phyloP scores from a whole-genome alignment of 1,140 invertebrate genomes.

The Drosophila littoralis region DNA sequence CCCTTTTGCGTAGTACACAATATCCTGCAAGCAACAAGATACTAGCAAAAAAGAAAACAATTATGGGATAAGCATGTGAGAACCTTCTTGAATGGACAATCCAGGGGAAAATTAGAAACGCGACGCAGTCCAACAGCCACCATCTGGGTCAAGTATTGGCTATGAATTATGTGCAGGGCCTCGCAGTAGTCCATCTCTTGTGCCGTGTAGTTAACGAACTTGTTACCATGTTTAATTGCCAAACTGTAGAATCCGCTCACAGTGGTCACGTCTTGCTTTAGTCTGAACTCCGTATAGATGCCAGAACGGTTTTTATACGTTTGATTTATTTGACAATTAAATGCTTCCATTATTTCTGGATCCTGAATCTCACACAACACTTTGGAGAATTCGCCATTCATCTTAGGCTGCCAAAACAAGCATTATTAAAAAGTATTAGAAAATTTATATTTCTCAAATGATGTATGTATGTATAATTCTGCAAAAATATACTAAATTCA shows the following conservation, averaged over 20 bases:
- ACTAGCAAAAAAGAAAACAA: no score
- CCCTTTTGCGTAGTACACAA: no score
- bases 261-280: slow-evolving; percentile 12
- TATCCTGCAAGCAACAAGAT: no score
- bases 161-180: slow-evolving; percentile 14
- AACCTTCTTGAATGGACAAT: not conserved
- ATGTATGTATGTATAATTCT: no score
- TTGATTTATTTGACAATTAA: not conserved
- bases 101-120: slow-evolving; percentile 33
- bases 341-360: not conserved
- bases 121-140: slow-evolving; percentile 24
- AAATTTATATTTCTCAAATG: no score
- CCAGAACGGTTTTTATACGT: not conserved
- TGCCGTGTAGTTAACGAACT: slow-evolving; percentile 25
- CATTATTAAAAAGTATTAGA: no score
- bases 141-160: slow-evolving; percentile 21
- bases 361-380: not conserved
- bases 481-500: no score
- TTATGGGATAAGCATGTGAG: no score
- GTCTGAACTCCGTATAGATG: not conserved
- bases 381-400: not conserved
- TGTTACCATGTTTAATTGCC: slow-evolving; percentile 1
- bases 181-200: slow-evolving; percentile 35
- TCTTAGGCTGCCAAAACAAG: not conserved
- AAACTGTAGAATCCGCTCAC: slow-evolving; percentile 4